Base-by-base conservation (phyloP, 2,797 vertebrate species). In the Sebastes oblongus region DNA sequence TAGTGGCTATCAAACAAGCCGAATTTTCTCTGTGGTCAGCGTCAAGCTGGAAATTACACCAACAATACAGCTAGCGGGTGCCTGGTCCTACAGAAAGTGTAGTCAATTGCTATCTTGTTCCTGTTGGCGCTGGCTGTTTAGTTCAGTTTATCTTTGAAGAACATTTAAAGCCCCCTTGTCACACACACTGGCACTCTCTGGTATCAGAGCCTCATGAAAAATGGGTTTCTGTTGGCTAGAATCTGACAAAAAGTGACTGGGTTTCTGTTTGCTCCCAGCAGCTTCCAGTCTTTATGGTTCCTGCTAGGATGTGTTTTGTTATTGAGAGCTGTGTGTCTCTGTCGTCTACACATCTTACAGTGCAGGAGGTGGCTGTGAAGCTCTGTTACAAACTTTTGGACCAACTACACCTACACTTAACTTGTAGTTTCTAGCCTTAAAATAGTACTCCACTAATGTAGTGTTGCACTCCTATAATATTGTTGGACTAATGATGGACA, bases 111-210 rank as follows among this genome's bases (percentile, higher is more conserved):
- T 80, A 77, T 86, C 87, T 86, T 83, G 80, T 69, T 86, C 67
- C 84, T 77, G 54, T 86, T 78, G 78, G 76, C 88, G 78, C 75
- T 39, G 70, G 59, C 71, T 82, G 77, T 65, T 83, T 73, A 64
- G 83, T 72, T 88, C 74, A 75, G 72, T 87, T 88, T 88, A 84
- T 89, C 84, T 88, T 87, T 66, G 77, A 75, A 56, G 74, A 86
- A 81, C 85, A 72, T 85, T 86, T 82, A 89, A 85, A 87, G 83
- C 56, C 67, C 71, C 69, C 70, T 70, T 74, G 77, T 80, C 83
- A 82, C 80, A 81, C 52, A 79, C 74, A 69, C 78, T 82, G 82
- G 56, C 66, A 72, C 73, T 77, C 30, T 62, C 25, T 72, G 36
- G 76, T 77, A 80, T 87, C 79, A 71, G 58, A 87, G 74, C 60